Percentiles rank a stretch among this genome's conserved stretches.
Conservation (phyloP, 2,888 invertebrate genomes). For the Aporophyla nigra region DNA sequence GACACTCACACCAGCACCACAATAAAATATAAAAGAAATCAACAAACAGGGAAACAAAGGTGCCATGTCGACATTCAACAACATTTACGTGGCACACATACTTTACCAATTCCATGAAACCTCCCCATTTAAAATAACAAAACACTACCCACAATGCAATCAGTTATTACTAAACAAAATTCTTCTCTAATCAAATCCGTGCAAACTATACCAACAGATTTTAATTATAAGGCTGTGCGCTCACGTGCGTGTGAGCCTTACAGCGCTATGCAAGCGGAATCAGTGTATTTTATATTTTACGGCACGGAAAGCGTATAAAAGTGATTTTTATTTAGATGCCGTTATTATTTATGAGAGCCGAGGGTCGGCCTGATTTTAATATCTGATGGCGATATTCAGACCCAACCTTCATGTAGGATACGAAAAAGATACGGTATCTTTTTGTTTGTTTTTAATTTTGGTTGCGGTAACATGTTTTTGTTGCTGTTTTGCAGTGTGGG, state of each 20-base stretch:
- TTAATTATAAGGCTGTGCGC: constrained; percentile 43
- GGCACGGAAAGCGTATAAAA: constrained; percentile 68
- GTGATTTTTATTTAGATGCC: constrained; percentile 75
- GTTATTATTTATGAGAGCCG: constrained; percentile 73
- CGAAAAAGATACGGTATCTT: constrained; percentile 53
- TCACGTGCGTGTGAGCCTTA: constrained; percentile 32
- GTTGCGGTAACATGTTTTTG: constrained; percentile 17
- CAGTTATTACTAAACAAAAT: constrained; percentile 14
- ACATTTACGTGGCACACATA: too few relatives aligned
- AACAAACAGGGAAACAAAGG: neutral
- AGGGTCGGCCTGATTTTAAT: constrained; percentile 70
- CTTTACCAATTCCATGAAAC: constrained; percentile 2
- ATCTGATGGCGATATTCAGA: constrained; percentile 69
- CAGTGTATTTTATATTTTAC: constrained; percentile 67
- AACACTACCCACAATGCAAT: constrained; percentile 16
- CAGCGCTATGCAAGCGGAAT: constrained; percentile 53
- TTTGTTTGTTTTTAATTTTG: constrained; percentile 58
- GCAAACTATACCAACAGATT: constrained; percentile 22
- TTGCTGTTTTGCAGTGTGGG: constrained; percentile 12
- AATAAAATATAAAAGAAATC: neutral
- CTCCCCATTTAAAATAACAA: neutral
- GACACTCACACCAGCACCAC: neutral
- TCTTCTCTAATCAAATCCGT: constrained; percentile 30
- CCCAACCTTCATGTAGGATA: constrained; percentile 51
- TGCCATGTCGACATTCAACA: neutral